Conservation (phyloP, 2,797 vertebrate species). For the Squalus acanthias region DNA sequence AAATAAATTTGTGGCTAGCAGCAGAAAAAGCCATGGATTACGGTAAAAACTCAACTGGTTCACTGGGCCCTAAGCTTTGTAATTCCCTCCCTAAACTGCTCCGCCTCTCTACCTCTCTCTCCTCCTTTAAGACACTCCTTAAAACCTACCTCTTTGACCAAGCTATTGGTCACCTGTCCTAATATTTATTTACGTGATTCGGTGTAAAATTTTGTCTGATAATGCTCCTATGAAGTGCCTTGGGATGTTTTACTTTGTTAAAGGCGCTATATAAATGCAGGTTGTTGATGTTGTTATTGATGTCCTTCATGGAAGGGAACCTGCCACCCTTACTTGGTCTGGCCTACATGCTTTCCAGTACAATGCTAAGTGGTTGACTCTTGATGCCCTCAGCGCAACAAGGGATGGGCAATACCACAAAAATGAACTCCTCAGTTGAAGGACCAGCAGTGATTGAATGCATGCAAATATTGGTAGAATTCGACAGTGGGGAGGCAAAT, state of each 20-base stretch:
- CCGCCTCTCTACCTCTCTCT: background rate
- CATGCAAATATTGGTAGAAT: no score
- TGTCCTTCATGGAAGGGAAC: background rate
- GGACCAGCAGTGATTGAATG: no score
- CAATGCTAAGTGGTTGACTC: background rate
- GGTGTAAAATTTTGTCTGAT: background rate
- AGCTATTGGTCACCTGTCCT: no score
- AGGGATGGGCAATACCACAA: background rate
- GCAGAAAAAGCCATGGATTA: background rate
- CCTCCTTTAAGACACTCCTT: background rate
- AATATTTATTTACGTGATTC: background rate
- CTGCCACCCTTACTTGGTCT: background rate
- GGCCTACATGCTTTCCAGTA: background rate
- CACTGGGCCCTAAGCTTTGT: background rate
- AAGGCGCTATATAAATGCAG: background rate
- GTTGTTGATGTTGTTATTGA: background rate
- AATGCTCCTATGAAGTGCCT: background rate
- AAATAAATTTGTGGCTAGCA: background rate
- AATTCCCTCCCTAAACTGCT: background rate
- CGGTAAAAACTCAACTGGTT: no score
- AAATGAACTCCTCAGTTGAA: background rate
- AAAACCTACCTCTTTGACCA: background rate
- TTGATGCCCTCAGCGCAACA: background rate
- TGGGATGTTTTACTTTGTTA: no score
- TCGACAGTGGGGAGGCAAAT: no score